A percentile compares a stretch with the other conserved stretches of the same genome.
Evolutionary conservation across 23 tunicate genomes (phyloP).

Genomic region (Corella eumyota): DNA sequence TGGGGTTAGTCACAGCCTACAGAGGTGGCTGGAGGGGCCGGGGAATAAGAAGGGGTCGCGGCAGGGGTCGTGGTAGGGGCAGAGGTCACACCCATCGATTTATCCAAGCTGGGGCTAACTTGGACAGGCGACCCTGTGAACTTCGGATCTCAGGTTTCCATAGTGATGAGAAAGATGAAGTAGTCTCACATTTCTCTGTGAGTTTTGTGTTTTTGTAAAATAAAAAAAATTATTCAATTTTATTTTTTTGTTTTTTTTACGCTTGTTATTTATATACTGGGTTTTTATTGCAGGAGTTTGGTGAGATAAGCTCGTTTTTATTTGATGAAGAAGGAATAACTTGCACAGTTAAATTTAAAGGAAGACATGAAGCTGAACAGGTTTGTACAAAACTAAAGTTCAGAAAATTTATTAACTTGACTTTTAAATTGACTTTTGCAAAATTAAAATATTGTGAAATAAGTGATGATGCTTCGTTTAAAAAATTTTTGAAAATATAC

Average conservation of each 20-base stretch:
- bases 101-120: conserved; percentile 63
- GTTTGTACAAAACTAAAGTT: conserved; percentile 3
- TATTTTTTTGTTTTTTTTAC: not conserved
- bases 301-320: conserved; percentile 56
- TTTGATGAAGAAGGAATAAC: conserved; percentile 75
- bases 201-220: conserved; percentile 14
- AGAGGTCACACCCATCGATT: conserved; percentile 54
- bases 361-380: conserved; percentile 73
- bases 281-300: conserved; percentile 59
- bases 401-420: not conserved
- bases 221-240: not conserved
- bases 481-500: no score
- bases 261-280: not conserved
- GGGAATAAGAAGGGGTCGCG: conserved; percentile 27
- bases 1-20: conserved; percentile 42
- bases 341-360: conserved; percentile 63
- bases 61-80: conserved; percentile 52
- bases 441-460: no score
- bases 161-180: conserved; percentile 77
- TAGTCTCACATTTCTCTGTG: conserved; percentile 83
- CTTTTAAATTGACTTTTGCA: not conserved
- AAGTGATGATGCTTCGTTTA: no score
- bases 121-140: conserved; percentile 90
- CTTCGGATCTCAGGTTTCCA: conserved; percentile 76
- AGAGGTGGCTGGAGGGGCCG: conserved; percentile 31